Base-by-base conservation (phyloP, 2,113 vertebrate genomes). In the Anser cygnoides region DNA sequence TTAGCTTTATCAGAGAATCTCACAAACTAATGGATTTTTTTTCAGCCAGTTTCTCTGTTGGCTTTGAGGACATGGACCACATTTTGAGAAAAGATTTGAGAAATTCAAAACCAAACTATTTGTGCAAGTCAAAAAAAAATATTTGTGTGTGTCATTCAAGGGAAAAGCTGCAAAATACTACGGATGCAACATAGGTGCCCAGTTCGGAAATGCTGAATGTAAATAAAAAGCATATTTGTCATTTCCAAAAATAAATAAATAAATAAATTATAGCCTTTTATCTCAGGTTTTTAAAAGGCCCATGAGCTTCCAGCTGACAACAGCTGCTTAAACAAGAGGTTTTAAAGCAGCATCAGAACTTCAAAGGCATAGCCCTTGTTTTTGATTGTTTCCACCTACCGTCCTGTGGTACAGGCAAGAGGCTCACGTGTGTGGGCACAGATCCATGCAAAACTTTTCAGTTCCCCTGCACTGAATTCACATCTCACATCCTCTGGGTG, bases 341-440 rank as follows among this genome's bases (percentile, higher is more conserved):
- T 85, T 74, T 73, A 23, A 85, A 88, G 59, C 2, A 0, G 11
- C 86, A 71, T n/a, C 11, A 5, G 44, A 71, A 78, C 37, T 50
- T 49, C 2, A 5, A 49, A 68, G 31, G 13, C 52, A 7, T 35
- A 61, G 23, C 50, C 6, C 5, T 35, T 0, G 0, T 50, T 90
- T 50, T 33, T 1, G 3, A 17, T 11, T 13, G 28, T 26, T 65
- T 7, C 14, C 35, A 1, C 1, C 2, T 5, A 14, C 11, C 1
- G 0, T 25, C 50, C 87, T 49, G 37, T 31, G 29, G 31, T 12
- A 50, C 1, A 6, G 61, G 29, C 10, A 70, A 52, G 13, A 25
- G 50, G 15, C 52, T 61, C 54, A 23, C 2, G 4, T 20, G n/a
- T 0, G 0, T 1, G 2, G 4, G 10, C 54, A 33, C 2, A n/a